Percentiles rank a stretch among this genome's conserved stretches.
phyloP scores from a whole-genome alignment of 1,140 invertebrate genomes.

The Drosophila athabasca region DNA sequence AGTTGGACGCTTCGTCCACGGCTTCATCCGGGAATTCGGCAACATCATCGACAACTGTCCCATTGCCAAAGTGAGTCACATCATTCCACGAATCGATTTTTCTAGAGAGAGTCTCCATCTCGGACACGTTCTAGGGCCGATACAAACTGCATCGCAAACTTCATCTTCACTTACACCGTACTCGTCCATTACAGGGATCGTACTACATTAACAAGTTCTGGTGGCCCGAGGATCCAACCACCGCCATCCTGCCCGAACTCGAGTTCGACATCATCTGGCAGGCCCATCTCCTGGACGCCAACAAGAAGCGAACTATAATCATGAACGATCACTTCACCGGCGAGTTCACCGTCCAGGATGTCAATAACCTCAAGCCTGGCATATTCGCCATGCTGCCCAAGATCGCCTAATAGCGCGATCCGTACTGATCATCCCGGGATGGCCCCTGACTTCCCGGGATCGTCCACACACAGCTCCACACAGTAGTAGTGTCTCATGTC shows the following conservation, averaged over 20 bases:
- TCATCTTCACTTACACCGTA: slow-evolving; percentile 36
- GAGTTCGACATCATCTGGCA: slow-evolving; percentile 71
- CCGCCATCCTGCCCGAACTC: slow-evolving; percentile 69
- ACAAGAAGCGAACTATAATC: slow-evolving; percentile 65
- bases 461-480: slow-evolving; percentile 2
- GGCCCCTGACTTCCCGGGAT: not conserved
- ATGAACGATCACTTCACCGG: slow-evolving; percentile 69
- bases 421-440: not conserved
- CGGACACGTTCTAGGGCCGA: slow-evolving; percentile 55
- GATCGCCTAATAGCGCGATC: slow-evolving; percentile 15
- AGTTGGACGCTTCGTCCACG: slow-evolving; percentile 63
- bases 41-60: slow-evolving; percentile 72
- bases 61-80: slow-evolving; percentile 62
- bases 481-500: slow-evolving; percentile 28
- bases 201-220: slow-evolving; percentile 79
- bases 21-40: slow-evolving; percentile 69
- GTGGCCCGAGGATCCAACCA: slow-evolving; percentile 76
- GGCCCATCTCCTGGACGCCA: slow-evolving; percentile 59
- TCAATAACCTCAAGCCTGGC: slow-evolving; percentile 73
- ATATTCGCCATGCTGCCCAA: slow-evolving; percentile 75
- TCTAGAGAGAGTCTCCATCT: slow-evolving; percentile 1
- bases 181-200: slow-evolving; percentile 71
- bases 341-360: slow-evolving; percentile 71
- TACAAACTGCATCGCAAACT: slow-evolving; percentile 43
- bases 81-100: not conserved